phyloP scores from a whole-genome alignment of 2,113 vertebrate genomes.

The Lepidothrix coronata region DNA sequence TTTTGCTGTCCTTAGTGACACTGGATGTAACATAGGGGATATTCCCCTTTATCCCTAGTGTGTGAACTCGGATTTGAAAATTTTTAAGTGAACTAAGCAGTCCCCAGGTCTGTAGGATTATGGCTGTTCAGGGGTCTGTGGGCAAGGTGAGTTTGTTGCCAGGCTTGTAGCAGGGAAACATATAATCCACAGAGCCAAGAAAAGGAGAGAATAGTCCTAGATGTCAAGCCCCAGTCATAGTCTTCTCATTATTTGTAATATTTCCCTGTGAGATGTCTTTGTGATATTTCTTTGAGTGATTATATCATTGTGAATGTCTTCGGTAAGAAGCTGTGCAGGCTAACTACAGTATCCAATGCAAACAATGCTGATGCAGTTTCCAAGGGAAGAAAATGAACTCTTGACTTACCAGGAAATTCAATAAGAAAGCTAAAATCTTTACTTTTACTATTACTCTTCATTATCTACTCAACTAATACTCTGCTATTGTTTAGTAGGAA shows the following conservation, averaged over 20 bases:
- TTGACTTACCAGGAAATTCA: neutral
- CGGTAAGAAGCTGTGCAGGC: neutral
- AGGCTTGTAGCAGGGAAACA: neutral
- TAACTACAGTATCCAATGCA: neutral
- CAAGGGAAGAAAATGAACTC: neutral
- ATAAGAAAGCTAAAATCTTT: neutral
- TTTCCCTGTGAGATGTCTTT: neutral
- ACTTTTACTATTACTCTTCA: neutral
- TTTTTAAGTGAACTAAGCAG: neutral
- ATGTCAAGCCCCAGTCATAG: neutral
- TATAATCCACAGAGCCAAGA: neutral
- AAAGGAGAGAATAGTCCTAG: neutral
- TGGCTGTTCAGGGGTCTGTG: neutral
- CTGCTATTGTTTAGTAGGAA: neutral
- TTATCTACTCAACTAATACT: neutral
- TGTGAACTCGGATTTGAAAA: neutral
- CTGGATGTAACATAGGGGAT: neutral
- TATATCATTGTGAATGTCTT: neutral
- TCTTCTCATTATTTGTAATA: neutral
- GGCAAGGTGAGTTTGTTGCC: neutral
- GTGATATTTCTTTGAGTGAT: neutral
- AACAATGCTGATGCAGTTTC: neutral
- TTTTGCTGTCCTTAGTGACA: neutral
- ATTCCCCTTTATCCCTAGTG: fast-evolving
- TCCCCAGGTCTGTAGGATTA: neutral